Conservation (phyloP, 2,888 invertebrate species). For the Nomada lathburiana region DNA sequence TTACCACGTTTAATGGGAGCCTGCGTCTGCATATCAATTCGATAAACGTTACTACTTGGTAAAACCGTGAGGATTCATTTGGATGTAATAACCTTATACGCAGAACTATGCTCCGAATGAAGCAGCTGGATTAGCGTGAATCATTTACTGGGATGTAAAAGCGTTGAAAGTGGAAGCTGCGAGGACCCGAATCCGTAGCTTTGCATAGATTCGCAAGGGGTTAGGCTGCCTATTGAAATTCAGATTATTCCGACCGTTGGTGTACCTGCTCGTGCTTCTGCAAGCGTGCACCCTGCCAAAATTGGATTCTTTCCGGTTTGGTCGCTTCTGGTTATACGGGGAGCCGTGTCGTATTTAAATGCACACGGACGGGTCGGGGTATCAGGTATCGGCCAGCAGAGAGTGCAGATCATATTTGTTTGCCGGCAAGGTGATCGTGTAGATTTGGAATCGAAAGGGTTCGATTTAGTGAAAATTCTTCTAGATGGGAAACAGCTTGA, state of each 20-base stretch:
- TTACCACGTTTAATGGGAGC: not conserved
- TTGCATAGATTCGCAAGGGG: not conserved
- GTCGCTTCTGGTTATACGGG: not conserved
- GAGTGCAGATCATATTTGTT: not conserved
- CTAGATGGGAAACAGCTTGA: not conserved
- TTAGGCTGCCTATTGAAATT: not conserved
- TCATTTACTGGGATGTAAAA: not conserved
- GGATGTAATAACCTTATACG: slow-evolving; percentile 7
- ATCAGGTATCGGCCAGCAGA: not conserved
- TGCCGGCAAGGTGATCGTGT: not conserved
- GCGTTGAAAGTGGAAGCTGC: not conserved
- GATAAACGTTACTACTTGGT: not conserved
- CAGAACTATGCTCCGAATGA: not conserved
- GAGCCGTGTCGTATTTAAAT: not conserved
- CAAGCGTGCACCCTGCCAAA: not conserved
- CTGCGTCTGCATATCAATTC: slow-evolving; percentile 10
- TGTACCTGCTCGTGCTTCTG: not conserved
- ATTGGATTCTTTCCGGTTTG: not conserved
- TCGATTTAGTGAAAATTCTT: not conserved
- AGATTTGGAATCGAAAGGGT: not conserved
- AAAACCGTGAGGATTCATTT: slow-evolving; percentile 1
- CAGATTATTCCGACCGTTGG: not conserved
- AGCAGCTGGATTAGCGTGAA: not conserved
- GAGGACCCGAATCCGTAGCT: not conserved
- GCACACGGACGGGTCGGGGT: not conserved